Conservation (phyloP, 2,113 vertebrate genomes). For the Muscicapa adusta region DNA sequence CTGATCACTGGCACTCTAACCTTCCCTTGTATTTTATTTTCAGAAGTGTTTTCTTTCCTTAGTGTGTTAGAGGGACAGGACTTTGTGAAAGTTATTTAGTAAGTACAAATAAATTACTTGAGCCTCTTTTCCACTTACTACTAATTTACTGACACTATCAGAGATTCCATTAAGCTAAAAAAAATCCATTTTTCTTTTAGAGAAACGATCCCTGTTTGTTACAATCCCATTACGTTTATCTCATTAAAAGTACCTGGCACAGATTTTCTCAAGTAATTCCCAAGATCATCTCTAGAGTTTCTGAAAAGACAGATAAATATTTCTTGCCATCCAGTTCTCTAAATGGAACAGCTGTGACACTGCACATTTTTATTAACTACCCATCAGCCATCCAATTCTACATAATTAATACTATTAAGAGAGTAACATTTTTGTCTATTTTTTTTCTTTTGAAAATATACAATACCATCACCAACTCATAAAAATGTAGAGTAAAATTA, state of each 20-base stretch:
- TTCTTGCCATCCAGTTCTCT: not conserved
- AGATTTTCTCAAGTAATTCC: not conserved
- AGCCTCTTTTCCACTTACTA: not conserved
- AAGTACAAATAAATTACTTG: not conserved
- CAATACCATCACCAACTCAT: not conserved
- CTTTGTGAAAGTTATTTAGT: not conserved
- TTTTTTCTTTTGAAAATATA: not conserved
- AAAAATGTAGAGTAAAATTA: not conserved
- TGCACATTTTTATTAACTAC: not conserved
- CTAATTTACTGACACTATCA: not conserved
- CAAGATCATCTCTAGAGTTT: not conserved
- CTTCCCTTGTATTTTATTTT: not conserved
- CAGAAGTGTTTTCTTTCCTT: not conserved
- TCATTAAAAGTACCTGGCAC: not conserved
- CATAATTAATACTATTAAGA: not conserved
- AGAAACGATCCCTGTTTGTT: not conserved
- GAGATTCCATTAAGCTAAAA: not conserved
- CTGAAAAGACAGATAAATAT: not conserved
- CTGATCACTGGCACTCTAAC: not conserved
- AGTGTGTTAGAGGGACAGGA: not conserved
- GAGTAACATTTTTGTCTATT: not conserved
- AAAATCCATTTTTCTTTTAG: not conserved
- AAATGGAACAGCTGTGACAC: not conserved
- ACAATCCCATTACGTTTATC: not conserved
- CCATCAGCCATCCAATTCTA: not conserved